Percentiles rank a stretch among this genome's conserved stretches.
Evolutionary conservation across 2,888 invertebrate species (phyloP).

Genomic region (Cheilosia pagana): DNA sequence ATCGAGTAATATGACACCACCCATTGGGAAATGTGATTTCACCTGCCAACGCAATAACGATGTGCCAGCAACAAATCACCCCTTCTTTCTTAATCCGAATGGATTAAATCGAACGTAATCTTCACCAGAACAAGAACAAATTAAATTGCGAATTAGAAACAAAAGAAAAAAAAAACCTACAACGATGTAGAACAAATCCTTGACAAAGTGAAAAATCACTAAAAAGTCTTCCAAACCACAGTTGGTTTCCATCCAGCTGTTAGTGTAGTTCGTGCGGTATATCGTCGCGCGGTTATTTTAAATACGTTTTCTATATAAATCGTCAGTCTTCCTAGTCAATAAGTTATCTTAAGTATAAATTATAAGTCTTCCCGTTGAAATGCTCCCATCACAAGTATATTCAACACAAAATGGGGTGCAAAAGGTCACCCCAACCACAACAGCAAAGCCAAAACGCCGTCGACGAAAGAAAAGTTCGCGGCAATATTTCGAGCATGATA

Average conservation of each 20-base stretch:
- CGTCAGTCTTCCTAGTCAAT: constrained; percentile 63
- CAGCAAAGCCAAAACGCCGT: constrained; percentile 59
- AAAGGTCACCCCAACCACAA: constrained; percentile 75
- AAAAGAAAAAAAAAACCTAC: constrained; percentile 37
- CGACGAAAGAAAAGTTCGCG: constrained; percentile 76
- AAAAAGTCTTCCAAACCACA: constrained; percentile 84
- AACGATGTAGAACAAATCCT: constrained; percentile 70
- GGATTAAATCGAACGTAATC: constrained; percentile 60
- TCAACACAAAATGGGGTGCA: constrained; percentile 78
- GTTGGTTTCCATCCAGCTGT: constrained; percentile 63
- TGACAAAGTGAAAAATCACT: constrained; percentile 83
- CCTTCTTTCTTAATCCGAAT: constrained; percentile 38
- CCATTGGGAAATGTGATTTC: constrained; percentile 45
- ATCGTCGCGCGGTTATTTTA: constrained; percentile 42
- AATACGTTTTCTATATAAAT: constrained; percentile 33
- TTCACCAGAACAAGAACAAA: constrained; percentile 21
- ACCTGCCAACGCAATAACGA: constrained; percentile 27
- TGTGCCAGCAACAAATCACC: constrained; percentile 55
- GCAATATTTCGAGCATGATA: constrained; percentile 82
- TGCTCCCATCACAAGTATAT: constrained; percentile 74
- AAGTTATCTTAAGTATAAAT: constrained; percentile 40
- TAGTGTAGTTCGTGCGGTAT: constrained; percentile 64
- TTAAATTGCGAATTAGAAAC: constrained; percentile 47
- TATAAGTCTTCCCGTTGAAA: constrained; percentile 59
- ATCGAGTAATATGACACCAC: constrained; percentile 66